phyloP scores from a whole-genome alignment of 2,113 vertebrate genomes.

The Phoxinus phoxinus region DNA sequence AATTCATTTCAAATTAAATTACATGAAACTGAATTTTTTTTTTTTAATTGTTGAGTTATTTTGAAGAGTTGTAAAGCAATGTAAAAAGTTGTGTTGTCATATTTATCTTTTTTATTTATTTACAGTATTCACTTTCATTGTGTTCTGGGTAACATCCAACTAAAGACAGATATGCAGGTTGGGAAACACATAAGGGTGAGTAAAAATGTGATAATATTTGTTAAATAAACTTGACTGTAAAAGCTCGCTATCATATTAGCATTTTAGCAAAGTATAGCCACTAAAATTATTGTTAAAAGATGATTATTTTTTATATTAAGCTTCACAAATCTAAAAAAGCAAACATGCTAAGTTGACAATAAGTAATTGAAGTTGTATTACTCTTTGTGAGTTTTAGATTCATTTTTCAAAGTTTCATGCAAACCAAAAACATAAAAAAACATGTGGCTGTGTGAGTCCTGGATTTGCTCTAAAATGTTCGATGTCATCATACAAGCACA shows the following conservation, averaged over 20 bases:
- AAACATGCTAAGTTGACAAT: neutral
- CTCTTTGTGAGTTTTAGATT: neutral
- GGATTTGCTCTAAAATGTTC: neutral
- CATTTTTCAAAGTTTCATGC: too few species aligned
- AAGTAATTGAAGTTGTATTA: neutral
- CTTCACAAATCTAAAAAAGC: neutral
- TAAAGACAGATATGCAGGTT: too few species aligned
- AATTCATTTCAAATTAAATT: too few species aligned
- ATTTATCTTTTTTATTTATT: too few species aligned
- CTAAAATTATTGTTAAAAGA: neutral
- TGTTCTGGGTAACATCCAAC: neutral
- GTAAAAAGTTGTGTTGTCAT: too few species aligned
- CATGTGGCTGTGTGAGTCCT: neutral
- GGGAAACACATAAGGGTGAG: neutral
- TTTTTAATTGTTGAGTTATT: too few species aligned
- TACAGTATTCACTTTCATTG: neutral
- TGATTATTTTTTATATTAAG: neutral
- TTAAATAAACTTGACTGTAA: neutral
- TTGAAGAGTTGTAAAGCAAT: too few species aligned
- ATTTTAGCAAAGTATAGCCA: neutral
- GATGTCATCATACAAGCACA: neutral
- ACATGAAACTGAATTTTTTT: too few species aligned
- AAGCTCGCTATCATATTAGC: neutral
- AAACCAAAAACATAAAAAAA: neutral
- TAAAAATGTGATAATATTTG: neutral